phyloP scores from a whole-genome alignment of 2,888 invertebrate genomes.

The Perizoma flavofasciatum region DNA sequence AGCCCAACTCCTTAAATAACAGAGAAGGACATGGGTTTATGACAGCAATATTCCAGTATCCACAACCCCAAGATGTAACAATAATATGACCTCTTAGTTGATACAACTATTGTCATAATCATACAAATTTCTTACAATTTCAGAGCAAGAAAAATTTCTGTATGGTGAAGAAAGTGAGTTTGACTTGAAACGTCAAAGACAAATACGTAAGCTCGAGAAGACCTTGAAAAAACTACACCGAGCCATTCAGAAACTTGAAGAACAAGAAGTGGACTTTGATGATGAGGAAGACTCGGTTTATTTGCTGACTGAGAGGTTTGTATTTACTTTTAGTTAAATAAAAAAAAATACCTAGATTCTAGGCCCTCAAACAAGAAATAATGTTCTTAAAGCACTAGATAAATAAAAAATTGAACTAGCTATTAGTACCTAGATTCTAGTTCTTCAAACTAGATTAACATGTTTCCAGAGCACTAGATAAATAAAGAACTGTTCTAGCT shows the following conservation, averaged over 20 bases:
- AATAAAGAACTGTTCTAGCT: conserved; percentile 30
- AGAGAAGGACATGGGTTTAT: too few species aligned
- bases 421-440: too few species aligned
- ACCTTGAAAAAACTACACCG: conserved; percentile 85
- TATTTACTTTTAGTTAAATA: conserved; percentile 1
- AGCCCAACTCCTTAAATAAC: too few species aligned
- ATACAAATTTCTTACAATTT: conserved; percentile 10
- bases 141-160: conserved; percentile 50
- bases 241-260: conserved; percentile 87
- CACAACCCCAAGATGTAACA: too few species aligned
- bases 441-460: too few species aligned
- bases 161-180: conserved; percentile 61
- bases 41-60: too few species aligned
- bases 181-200: conserved; percentile 76
- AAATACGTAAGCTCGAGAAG: conserved; percentile 83
- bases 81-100: too few species aligned
- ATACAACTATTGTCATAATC: too few species aligned
- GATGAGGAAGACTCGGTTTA: conserved; percentile 90
- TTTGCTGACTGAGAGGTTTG: conserved; percentile 86
- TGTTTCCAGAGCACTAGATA: conserved; percentile 37
- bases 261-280: conserved; percentile 88
- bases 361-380: too few species aligned
- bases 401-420: too few species aligned
- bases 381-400: too few species aligned
- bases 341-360: not conserved